Evolutionary conservation across 2,888 invertebrate species (phyloP).

Genomic region (Deroplatys truncata): DNA sequence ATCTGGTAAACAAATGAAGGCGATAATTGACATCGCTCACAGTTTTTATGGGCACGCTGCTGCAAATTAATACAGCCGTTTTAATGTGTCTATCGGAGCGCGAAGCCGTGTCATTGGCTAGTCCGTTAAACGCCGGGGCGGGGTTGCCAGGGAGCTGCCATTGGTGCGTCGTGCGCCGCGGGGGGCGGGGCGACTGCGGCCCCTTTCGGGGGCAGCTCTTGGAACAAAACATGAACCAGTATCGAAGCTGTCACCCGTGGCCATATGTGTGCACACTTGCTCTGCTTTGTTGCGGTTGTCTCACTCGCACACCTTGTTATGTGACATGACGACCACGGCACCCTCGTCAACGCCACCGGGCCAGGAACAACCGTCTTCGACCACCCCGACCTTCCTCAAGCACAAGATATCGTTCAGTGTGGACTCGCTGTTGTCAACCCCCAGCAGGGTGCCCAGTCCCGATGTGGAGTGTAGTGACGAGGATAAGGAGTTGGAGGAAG

Average conservation of each 20-base stretch:
- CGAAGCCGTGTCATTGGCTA: background rate
- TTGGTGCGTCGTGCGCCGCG: background rate
- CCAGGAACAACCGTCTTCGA: background rate
- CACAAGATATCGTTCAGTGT: conserved; percentile 72
- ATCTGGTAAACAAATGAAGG: background rate
- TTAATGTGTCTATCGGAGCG: background rate
- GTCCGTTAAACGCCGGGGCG: background rate
- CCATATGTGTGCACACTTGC: background rate
- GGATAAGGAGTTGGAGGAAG: background rate
- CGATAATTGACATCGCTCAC: background rate
- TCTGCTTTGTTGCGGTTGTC: background rate
- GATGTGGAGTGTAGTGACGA: conserved; percentile 37
- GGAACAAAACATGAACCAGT: background rate
- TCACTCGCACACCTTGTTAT: background rate
- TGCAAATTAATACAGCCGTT: background rate
- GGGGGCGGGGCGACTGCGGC: too few relatives aligned
- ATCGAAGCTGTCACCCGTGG: background rate
- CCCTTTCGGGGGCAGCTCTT: too few relatives aligned
- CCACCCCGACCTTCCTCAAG: conserved; percentile 45
- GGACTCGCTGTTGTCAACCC: conserved; percentile 56
- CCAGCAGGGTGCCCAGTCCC: conserved; percentile 20
- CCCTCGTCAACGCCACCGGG: background rate
- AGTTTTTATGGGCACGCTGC: background rate
- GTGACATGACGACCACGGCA: background rate
- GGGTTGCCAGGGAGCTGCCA: background rate